Evolutionary conservation across 1,140 invertebrate species (phyloP), one percentile per base, ranked within the genome.

Genomic region (Drosophila carrolli): DNA sequence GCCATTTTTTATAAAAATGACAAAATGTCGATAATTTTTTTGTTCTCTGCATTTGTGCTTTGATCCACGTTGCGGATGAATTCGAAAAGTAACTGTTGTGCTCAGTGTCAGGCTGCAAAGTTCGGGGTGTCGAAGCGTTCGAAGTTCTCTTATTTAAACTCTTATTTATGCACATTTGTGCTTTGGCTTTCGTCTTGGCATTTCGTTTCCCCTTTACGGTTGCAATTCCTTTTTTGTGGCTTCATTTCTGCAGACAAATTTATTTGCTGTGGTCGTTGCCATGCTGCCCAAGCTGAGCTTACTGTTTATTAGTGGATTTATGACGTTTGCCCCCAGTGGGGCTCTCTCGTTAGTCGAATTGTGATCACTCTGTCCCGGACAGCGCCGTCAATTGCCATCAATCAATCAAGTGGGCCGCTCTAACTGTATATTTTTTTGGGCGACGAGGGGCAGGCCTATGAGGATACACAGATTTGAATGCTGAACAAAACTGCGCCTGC

Each of bases 401-500:
- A 85, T 85, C 82, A 85, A 70, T 63, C 77, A 79, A 53, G 59
- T 53, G 44, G 58, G 62, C 50, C 37, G 57, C 56, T 72, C 57
- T 77, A 73, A 63, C 81, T 68, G 57, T 65, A 67, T 59, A 44
- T 57, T 10, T 47, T 48, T 23, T 43, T 4, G 16, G n/a, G n/a
- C 27, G 23, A 48, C 16, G 14, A 9, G 43, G 23, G 50, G 43
- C 35, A 23, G 23, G 41, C 43, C 56, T 23, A 38, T 46, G 58
- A 35, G 35, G 37, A 43, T 67, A 37, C 27, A 57, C 63, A 63
- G 76, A 71, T 78, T 76, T 68, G 54, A 78, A 56, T 71, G 77
- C 77, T 88, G 72, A 91, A 89, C 89, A 89, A 89, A 91, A 85
- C 89, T 91, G 89, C 81, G 84, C 75, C 78, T 89, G 89, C 73